Evolutionary conservation across 2,888 invertebrate genomes (phyloP), one percentile per base, ranked within the genome.

Genomic region (Hirudinaria manillensis): DNA sequence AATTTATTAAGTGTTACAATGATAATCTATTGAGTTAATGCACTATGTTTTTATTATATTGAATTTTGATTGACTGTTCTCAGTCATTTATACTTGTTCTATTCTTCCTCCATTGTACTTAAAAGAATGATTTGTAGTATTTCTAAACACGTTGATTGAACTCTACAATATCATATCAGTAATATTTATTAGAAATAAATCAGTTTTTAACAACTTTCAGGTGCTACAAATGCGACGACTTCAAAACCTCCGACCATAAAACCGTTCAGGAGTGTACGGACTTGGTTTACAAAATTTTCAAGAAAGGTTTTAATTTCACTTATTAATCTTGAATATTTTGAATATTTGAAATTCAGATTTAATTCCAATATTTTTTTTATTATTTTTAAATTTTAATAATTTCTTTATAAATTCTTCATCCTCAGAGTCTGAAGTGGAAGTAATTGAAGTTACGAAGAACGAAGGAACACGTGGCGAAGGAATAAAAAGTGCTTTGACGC

Each of bases 151-250:
- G n/a, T n/a, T n/a, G n/a, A n/a, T n/a, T n/a, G n/a, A n/a, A n/a
- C n/a, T n/a, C n/a, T n/a, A n/a, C n/a, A n/a, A n/a, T n/a, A n/a
- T n/a, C n/a, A n/a, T n/a, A n/a, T n/a, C n/a, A n/a, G n/a, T n/a
- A n/a, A n/a, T n/a, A n/a, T n/a, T n/a, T n/a, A n/a, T n/a, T n/a
- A n/a, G n/a, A n/a, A n/a, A n/a, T n/a, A n/a, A n/a, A n/a, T n/a
- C n/a, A n/a, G n/a, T n/a, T n/a, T n/a, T n/a, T n/a, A n/a, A n/a
- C n/a, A n/a, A n/a, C n/a, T n/a, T n/a, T n/a, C 24, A 61, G 61
- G 61, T 61, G 61, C 61, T 61, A 61, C 61, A 61, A 61, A 16
- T 61, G 61, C n/a, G 61, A 61, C 13, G 61, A 61, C 29, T 61
- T 61, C 29, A 61, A 61, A 61, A 27, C 61, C n/a, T 61, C 61